These are phyloP conservation scores for Drosophila leonis DNA, from an alignment of 2,888 invertebrate species.

Conservation along the genomic window DNA sequence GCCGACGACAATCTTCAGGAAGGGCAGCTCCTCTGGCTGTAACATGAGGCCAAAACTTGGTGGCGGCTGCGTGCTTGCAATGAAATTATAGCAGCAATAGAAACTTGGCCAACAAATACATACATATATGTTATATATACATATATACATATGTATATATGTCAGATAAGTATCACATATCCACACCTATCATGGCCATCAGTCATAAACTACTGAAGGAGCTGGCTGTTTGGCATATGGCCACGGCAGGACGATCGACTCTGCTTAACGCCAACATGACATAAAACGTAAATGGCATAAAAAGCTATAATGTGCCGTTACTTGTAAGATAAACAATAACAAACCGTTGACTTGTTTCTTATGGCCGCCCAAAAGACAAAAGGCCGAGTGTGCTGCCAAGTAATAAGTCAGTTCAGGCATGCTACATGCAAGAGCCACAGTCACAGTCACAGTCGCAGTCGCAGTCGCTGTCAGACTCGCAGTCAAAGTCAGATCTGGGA, in stretches of 20 bases:
- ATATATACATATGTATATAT: neutral
- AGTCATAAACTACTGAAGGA: conserved; percentile 71
- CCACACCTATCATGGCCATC: conserved; percentile 58
- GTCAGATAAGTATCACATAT: conserved; percentile 62
- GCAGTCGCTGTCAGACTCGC: too few relatives aligned
- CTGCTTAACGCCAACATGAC: conserved; percentile 57
- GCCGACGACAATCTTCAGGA: neutral
- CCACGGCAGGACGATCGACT: conserved; percentile 45
- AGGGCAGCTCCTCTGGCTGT: conserved; percentile 13
- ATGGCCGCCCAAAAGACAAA: conserved; percentile 53
- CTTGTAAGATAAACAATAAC: conserved; percentile 77
- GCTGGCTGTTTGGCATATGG: conserved; percentile 42
- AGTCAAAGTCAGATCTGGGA: conserved; percentile 1
- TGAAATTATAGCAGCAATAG: conserved; percentile 41
- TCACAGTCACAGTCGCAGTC: neutral
- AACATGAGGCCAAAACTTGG: conserved; percentile 49
- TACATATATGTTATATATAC: neutral
- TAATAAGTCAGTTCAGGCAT: conserved; percentile 61
- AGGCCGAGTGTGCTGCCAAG: conserved; percentile 42
- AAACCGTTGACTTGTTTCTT: conserved; percentile 60
- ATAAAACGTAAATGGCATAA: conserved; percentile 80
- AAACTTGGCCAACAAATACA: conserved; percentile 16
- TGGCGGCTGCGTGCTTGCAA: conserved; percentile 60
- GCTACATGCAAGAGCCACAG: conserved; percentile 62
- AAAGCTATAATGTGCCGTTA: conserved; percentile 75